Conservation (phyloP, 2,888 invertebrate species). For the Melipona beecheii region DNA sequence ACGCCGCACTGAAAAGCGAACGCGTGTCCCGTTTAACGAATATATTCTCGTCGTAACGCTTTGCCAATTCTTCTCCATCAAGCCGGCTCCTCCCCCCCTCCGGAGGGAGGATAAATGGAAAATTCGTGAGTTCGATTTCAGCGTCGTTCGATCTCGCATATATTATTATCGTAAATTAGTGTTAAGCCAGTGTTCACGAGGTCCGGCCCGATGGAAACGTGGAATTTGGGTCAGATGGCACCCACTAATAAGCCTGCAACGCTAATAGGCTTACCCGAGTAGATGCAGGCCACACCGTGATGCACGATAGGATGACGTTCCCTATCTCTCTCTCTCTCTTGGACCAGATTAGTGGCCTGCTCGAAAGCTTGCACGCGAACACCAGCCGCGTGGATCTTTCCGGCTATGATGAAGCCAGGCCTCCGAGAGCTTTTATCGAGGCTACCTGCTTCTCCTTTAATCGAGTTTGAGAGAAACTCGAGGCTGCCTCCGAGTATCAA, state of each 20-base stretch:
- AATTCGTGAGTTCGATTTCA: background rate
- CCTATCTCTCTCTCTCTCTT: slow-evolving; percentile 62
- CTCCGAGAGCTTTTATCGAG: slow-evolving; percentile 21
- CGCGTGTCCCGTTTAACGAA: slow-evolving; percentile 32
- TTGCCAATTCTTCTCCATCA: background rate
- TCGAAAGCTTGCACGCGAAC: slow-evolving; percentile 61
- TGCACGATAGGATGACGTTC: slow-evolving; percentile 66
- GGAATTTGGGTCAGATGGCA: slow-evolving; percentile 70
- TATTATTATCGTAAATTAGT: slow-evolving; percentile 75
- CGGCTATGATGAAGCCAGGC: slow-evolving; percentile 44
- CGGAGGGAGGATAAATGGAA: too few species aligned
- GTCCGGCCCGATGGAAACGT: slow-evolving; percentile 58
- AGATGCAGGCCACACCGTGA: slow-evolving; percentile 58
- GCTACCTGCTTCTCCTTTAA: slow-evolving; percentile 15
- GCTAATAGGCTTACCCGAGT: slow-evolving; percentile 76
- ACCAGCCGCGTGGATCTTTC: slow-evolving; percentile 49
- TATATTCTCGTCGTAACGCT: background rate
- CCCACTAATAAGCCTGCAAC: slow-evolving; percentile 70
- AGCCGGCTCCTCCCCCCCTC: too few species aligned
- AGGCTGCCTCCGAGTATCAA: background rate
- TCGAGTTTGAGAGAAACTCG: slow-evolving; percentile 31
- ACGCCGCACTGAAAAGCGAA: slow-evolving; percentile 17
- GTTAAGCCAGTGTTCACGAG: slow-evolving; percentile 70
- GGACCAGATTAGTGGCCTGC: slow-evolving; percentile 63
- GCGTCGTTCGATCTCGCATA: slow-evolving; percentile 2